A percentile compares a stretch with the other conserved stretches of the same genome.
Conservation (phyloP, 2,888 invertebrate species). For the Dryocosmus kuriphilus region DNA sequence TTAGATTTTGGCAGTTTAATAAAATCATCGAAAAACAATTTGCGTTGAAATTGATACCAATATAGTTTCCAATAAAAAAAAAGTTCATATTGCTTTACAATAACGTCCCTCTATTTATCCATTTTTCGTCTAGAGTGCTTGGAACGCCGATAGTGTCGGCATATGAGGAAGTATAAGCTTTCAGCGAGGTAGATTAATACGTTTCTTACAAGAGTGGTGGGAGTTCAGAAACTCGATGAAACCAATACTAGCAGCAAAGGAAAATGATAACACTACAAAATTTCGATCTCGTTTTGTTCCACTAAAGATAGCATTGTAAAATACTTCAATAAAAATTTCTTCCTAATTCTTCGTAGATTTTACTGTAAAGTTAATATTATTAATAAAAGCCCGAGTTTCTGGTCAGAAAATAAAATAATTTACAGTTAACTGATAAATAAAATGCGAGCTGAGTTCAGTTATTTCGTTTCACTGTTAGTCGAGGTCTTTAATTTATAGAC, state of each 20-base stretch:
- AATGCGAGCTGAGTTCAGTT: not conserved
- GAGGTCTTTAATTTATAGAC: not conserved
- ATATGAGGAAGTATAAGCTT: constrained; percentile 34
- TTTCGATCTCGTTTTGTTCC: not conserved
- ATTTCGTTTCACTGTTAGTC: not conserved
- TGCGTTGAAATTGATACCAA: not conserved
- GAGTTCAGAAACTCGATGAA: constrained; percentile 32
- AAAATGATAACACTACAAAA: not conserved
- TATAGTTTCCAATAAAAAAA: not conserved
- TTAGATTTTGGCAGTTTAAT: not conserved
- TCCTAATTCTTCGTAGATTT: not conserved
- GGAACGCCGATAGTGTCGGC: constrained; percentile 20
- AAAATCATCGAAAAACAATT: not conserved
- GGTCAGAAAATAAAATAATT: not conserved
- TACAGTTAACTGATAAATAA: not conserved
- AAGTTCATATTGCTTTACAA: constrained; percentile 21
- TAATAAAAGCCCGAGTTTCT: not conserved
- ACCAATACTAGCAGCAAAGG: constrained; percentile 2
- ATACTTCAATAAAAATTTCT: not conserved
- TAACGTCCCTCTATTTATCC: constrained; percentile 24
- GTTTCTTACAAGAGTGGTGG: constrained; percentile 19
- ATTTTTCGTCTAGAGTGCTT: constrained; percentile 36
- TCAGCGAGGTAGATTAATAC: constrained; percentile 37
- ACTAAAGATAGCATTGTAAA: not conserved
- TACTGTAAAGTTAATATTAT: not conserved